A percentile compares a stretch with the other conserved stretches of the same genome.
These are phyloP conservation scores for Cheirogaleus medius DNA, from an alignment of 2,113 vertebrate genomes.

Conservation along the genomic window DNA sequence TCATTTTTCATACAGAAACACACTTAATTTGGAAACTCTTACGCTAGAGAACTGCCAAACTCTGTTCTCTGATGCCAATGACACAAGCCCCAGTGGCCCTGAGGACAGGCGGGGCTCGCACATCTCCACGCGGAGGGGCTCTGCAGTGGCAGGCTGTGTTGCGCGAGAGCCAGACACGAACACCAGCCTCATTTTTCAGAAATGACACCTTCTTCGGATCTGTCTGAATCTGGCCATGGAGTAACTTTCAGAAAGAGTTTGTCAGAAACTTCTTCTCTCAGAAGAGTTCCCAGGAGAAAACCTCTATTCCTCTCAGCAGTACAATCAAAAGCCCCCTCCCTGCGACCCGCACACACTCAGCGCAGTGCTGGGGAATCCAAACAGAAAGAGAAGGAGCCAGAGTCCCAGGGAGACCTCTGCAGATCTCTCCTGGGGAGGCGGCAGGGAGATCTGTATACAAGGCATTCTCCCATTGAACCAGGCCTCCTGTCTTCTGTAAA, in stretches of 20 bases:
- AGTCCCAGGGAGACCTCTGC: not conserved
- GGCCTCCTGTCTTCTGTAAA: conserved; percentile 56
- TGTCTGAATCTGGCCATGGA: not conserved
- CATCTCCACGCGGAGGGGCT: rapidly evolving
- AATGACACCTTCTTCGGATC: not conserved
- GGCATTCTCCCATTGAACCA: not conserved
- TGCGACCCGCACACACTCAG: not conserved
- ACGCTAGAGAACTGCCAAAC: not conserved
- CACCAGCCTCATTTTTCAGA: not conserved
- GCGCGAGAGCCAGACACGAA: not conserved
- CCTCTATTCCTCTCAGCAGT: not conserved
- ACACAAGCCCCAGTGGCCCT: not conserved
- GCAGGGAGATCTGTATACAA: not conserved
- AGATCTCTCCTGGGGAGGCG: not conserved
- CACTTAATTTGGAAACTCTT: not conserved
- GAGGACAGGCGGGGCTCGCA: rapidly evolving
- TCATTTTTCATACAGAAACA: not conserved
- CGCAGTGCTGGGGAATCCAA: not conserved
- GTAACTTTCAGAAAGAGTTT: conserved; percentile 45
- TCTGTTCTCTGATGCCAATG: not conserved
- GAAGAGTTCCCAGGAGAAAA: conserved; percentile 4
- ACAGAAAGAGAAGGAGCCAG: not conserved
- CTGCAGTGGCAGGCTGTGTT: rapidly evolving
- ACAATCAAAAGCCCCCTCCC: not conserved
- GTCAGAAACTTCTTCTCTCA: not conserved